phyloP scores from a whole-genome alignment of 2,888 invertebrate species.

The Nemotelus pantherinus region DNA sequence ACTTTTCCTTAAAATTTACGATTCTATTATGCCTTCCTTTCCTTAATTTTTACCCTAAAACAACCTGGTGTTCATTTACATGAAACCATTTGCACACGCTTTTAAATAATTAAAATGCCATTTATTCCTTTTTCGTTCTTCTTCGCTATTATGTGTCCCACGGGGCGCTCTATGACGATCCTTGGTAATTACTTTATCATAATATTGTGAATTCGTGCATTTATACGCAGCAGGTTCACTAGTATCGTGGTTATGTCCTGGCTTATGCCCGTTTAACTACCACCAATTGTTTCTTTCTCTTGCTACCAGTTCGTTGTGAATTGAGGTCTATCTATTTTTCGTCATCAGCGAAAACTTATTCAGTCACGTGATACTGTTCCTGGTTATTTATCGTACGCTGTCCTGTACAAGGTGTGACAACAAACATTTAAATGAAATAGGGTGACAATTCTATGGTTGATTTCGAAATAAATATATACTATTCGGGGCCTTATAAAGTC shows the following conservation, averaged over 20 bases:
- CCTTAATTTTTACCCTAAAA: neutral
- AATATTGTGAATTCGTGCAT: neutral
- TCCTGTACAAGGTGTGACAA: too few relatives aligned
- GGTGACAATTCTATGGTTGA: too few relatives aligned
- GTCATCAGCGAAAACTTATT: too few relatives aligned
- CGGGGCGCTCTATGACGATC: neutral
- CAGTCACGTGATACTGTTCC: too few relatives aligned
- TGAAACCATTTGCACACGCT: slow-evolving; percentile 37
- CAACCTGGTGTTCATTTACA: slow-evolving; percentile 20
- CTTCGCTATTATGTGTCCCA: neutral
- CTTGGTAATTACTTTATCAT: neutral
- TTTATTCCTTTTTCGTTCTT: slow-evolving; percentile 27
- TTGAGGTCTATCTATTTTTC: too few relatives aligned
- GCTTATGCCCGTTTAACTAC: slow-evolving; percentile 1
- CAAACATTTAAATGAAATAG: too few relatives aligned
- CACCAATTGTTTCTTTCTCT: neutral
- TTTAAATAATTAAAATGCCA: slow-evolving; percentile 41
- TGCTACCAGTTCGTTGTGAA: neutral
- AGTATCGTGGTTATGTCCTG: neutral
- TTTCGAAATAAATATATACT: too few relatives aligned
- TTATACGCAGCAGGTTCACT: neutral
- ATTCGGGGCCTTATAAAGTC: too few relatives aligned
- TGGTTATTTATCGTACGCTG: too few relatives aligned
- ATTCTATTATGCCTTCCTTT: neutral
- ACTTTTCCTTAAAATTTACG: too few relatives aligned